Percentiles rank a stretch among this genome's conserved stretches.
phyloP scores from a whole-genome alignment of 2,888 invertebrate genomes.

The Athetis lepigone region DNA sequence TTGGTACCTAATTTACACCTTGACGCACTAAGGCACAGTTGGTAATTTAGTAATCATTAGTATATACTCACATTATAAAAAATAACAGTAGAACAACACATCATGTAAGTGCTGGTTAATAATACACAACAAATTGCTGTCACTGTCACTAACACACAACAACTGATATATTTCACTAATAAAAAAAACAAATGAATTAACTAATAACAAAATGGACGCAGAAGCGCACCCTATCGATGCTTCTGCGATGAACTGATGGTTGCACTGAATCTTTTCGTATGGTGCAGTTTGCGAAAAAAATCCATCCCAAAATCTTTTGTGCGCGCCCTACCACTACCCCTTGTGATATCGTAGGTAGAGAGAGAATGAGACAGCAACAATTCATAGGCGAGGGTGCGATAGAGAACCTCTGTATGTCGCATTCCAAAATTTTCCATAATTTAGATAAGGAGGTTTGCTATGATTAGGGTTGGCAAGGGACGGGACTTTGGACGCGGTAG shows the following conservation, averaged over 20 bases:
- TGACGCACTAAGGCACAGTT: neutral
- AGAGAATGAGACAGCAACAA: constrained; percentile 74
- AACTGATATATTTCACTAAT: constrained; percentile 43
- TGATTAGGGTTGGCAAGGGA: constrained; percentile 84
- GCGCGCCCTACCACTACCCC: constrained; percentile 86
- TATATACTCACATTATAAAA: constrained; percentile 30
- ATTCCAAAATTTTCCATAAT: constrained; percentile 90
- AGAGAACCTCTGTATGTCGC: constrained; percentile 78
- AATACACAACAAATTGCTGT: constrained; percentile 6
- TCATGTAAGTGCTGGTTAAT: constrained; percentile 8
- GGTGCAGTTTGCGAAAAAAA: constrained; percentile 89
- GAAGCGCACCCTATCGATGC: constrained; percentile 52
- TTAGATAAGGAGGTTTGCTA: constrained; percentile 90
- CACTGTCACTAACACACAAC: constrained; percentile 50
- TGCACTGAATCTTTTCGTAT: constrained; percentile 80
- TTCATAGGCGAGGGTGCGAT: constrained; percentile 71
- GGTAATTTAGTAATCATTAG: neutral
- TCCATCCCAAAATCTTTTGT: constrained; percentile 88
- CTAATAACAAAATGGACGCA: constrained; percentile 58
- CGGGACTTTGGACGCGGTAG: constrained; percentile 34
- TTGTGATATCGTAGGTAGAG: constrained; percentile 82
- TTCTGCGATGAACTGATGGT: constrained; percentile 68
- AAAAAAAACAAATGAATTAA: constrained; percentile 55
- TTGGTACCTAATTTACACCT: neutral
- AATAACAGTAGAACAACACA: constrained; percentile 23